These are phyloP conservation scores for Cnemophilus loriae DNA, from an alignment of 2,113 vertebrate species.

Conservation along the genomic window DNA sequence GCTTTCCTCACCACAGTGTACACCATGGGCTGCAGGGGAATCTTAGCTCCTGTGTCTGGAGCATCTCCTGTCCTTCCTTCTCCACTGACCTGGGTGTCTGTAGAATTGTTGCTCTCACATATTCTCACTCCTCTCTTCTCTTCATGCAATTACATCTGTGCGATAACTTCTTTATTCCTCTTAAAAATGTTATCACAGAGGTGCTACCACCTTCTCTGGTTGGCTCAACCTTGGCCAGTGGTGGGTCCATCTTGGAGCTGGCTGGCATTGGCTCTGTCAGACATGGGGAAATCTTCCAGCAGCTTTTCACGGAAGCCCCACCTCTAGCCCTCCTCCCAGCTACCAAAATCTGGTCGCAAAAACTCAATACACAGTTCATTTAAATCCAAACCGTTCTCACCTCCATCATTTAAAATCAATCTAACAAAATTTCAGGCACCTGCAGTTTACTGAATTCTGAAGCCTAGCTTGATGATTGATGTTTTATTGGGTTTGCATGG, in stretches of 20 bases:
- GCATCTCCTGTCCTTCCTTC: neutral
- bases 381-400: neutral
- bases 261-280: neutral
- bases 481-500: neutral
- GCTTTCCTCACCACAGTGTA: neutral
- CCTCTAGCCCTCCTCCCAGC: rapidly evolving
- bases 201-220: neutral
- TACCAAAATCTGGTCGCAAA: neutral
- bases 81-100: neutral
- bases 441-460: neutral
- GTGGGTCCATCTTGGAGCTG: rapidly evolving
- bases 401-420: neutral
- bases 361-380: neutral
- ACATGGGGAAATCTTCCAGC: neutral
- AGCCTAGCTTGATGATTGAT: neutral
- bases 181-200: neutral
- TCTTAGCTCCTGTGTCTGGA: neutral
- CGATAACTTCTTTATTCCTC: neutral
- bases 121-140: neutral
- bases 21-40: neutral
- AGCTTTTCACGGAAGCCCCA: neutral
- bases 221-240: neutral
- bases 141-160: neutral
- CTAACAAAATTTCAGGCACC: neutral
- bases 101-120: neutral